Evolutionary conservation across 2,888 invertebrate genomes (phyloP), one percentile per base, ranked within the genome.

Genomic region (Camptogramma bilineatum): DNA sequence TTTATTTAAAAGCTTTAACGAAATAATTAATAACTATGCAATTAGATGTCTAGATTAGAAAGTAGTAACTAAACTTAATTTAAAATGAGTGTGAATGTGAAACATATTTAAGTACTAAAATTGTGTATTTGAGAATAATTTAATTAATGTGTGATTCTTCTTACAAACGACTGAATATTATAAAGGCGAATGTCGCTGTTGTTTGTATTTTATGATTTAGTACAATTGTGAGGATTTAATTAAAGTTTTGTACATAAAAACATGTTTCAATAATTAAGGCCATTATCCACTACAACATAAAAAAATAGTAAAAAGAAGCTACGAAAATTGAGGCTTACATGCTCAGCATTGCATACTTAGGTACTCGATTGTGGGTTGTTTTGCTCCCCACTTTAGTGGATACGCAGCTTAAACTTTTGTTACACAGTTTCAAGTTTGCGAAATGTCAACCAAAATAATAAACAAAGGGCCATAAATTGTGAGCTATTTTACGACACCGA

Each of bases 151-250:
- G 10, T 57, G 42, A 42, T 57, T 42, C 8, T 44, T 51, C 21
- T 47, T 47, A 57, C 57, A 28, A 57, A 59, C 46, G 59, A 59
- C 59, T 59, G 59, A 44, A 58, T 51, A 51, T 58, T 44, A 28
- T 51, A 51, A 44, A 31, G 51, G 58, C 44, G 46, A 46, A 19
- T 28, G 19, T 44, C 21, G 44, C 51, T 51, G 7, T 48, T 50
- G 19, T 52, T 52, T 52, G 46, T 52, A 34, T 24, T 47, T 46
- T 21, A 52, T 59, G 34, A 47, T 52, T 19, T 55, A 39, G 52
- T 52, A 52, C 7, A 31, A 18, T 17, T 31, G 42, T 53, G 46
- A 48, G 19, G 9, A 28, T 19, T 50, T 57, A 21, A 57, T 17
- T 57, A 57, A 57, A 50, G 21, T 10, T 42, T 50, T 57, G 48